Conservation (phyloP, 2,797 vertebrate species). For the Gambelia wislizenii region DNA sequence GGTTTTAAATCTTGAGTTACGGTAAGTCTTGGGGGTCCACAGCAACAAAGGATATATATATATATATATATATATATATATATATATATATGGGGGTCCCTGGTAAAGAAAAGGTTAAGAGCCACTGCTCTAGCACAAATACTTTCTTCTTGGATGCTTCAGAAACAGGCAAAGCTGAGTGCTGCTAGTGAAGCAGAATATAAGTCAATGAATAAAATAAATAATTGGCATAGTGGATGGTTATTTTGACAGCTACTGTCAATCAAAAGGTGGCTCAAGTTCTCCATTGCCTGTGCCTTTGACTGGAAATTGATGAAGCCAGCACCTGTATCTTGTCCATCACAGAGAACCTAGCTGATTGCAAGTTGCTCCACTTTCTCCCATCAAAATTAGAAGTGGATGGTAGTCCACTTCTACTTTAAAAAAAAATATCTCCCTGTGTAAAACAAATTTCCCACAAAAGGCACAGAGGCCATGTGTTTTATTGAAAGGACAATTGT, state of each 20-base stretch:
- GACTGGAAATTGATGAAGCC: not conserved
- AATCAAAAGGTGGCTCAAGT: not conserved
- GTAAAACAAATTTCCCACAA: no score
- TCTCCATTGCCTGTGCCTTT: not conserved
- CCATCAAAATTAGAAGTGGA: not conserved
- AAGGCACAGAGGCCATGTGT: no score
- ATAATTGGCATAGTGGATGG: rapidly evolving
- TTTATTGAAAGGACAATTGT: no score
- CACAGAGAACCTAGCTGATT: not conserved
- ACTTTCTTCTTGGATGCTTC: not conserved
- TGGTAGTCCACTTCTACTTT: not conserved
- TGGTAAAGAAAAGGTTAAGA: no score
- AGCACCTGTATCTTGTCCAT: not conserved
- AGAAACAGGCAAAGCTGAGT: not conserved
- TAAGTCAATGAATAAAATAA: not conserved
- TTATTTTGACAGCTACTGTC: not conserved
- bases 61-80: no score
- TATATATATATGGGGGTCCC: no score
- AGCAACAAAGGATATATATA: no score
- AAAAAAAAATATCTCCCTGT: no score
- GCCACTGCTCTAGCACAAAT: not conserved
- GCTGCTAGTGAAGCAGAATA: not conserved
- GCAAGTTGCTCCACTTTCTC: not conserved
- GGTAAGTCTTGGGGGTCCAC: no score
- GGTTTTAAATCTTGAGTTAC: no score